Conservation (phyloP, 2,113 vertebrate genomes). For the Pheucticus melanocephalus region DNA sequence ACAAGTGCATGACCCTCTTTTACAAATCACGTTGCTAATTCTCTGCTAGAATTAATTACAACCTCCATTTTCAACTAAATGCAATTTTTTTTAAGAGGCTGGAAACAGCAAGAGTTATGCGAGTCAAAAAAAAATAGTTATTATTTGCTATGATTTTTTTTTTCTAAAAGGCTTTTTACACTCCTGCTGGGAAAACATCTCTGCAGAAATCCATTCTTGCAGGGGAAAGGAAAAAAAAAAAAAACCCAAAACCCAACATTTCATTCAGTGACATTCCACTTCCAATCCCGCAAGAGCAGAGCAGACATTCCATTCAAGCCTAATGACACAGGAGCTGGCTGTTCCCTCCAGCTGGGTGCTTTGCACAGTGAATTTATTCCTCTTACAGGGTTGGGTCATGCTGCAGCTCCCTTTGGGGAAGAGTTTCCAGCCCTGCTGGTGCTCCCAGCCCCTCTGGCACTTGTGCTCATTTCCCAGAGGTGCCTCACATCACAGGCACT, state of each 20-base stretch:
- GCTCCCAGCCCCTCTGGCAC: not conserved
- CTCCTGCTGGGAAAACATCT: not conserved
- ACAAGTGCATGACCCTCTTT: not conserved
- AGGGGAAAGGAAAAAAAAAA: not conserved
- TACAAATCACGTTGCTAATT: not conserved
- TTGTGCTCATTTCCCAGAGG: not conserved
- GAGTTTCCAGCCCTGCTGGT: not conserved
- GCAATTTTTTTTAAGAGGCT: not conserved
- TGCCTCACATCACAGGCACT: not conserved
- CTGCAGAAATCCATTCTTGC: not conserved
- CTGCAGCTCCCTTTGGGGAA: not conserved
- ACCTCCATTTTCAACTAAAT: not conserved
- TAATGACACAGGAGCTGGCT: not conserved
- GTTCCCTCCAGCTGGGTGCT: constrained; percentile 9
- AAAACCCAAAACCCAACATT: not conserved
- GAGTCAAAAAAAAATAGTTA: not conserved
- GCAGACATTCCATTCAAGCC: not conserved
- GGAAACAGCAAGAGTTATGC: not conserved
- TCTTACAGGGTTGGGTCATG: not conserved
- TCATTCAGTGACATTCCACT: not conserved
- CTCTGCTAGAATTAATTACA: not conserved
- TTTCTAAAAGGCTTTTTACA: not conserved
- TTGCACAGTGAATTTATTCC: constrained; percentile 1
- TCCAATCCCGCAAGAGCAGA: constrained; percentile 11
- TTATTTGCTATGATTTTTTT: not conserved